Evolutionary conservation across 2,888 invertebrate species (phyloP).

Genomic region (Rhagonycha fulva): DNA sequence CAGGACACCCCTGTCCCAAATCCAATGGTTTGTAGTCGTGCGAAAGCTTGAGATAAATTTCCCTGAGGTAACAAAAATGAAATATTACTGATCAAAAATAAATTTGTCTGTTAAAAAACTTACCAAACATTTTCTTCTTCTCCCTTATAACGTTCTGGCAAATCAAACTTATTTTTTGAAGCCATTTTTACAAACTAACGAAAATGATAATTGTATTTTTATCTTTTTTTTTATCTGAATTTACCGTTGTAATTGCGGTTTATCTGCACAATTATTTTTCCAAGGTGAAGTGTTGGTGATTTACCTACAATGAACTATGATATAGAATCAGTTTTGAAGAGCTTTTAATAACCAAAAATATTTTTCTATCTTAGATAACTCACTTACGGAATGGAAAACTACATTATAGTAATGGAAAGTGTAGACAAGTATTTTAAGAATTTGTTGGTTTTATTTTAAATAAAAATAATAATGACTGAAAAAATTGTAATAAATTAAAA

Average conservation of each 20-base stretch:
- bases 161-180: neutral
- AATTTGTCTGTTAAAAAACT: neutral
- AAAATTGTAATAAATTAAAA: neutral
- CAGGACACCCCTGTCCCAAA: conserved; percentile 95
- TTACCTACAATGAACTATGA: neutral
- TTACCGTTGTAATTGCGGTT: neutral
- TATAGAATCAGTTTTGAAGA: neutral
- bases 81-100: neutral
- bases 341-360: neutral
- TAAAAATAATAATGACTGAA: too few species aligned
- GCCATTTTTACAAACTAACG: neutral
- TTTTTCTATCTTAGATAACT: neutral
- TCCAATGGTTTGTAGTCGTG: conserved; percentile 86
- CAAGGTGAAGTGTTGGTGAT: neutral
- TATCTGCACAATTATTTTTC: neutral
- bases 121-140: neutral
- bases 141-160: neutral
- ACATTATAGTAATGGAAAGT: neutral
- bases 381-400: neutral
- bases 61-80: neutral
- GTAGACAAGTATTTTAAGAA: neutral
- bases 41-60: conserved; percentile 82
- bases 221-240: neutral
- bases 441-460: too few species aligned
- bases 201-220: neutral